Evolutionary conservation across 2,888 invertebrate genomes (phyloP).

Genomic region (Xanthia icteritia): DNA sequence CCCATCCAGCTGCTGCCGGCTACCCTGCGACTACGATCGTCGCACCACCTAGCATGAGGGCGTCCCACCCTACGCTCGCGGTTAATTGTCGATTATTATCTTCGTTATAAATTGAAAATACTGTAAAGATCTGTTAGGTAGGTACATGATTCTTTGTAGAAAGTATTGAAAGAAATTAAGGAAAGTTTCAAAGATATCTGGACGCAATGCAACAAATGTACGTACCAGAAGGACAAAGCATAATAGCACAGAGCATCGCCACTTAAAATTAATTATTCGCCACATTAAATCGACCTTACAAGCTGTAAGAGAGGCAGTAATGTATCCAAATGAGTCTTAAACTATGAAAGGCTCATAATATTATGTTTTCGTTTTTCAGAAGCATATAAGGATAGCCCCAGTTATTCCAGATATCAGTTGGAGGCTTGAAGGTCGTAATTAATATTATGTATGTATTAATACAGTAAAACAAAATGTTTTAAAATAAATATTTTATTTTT

Average conservation of each 20-base stretch:
- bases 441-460: conserved; percentile 32
- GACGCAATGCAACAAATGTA: too few relatives aligned
- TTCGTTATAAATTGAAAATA: neutral
- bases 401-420: conserved; percentile 89
- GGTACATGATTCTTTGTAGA: conserved; percentile 88
- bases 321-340: neutral
- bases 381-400: conserved; percentile 91
- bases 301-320: neutral
- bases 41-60: too few relatives aligned
- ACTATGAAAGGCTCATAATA: conserved; percentile 20
- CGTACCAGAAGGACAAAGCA: conserved; percentile 79
- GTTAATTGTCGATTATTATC: too few relatives aligned
- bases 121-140: conserved; percentile 69
- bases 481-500: conserved; percentile 53
- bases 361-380: conserved; percentile 86
- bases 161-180: conserved; percentile 89
- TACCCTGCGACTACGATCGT: neutral
- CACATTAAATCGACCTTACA: neutral
- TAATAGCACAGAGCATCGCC: conserved; percentile 81
- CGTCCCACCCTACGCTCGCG: too few relatives aligned
- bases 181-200: conserved; percentile 91
- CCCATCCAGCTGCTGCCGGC: too few relatives aligned
- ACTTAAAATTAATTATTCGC: conserved; percentile 53
- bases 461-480: conserved; percentile 38
- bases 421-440: conserved; percentile 89